Evolutionary conservation across 2,797 vertebrate species (phyloP).

Genomic region (Labeo calbasu): DNA sequence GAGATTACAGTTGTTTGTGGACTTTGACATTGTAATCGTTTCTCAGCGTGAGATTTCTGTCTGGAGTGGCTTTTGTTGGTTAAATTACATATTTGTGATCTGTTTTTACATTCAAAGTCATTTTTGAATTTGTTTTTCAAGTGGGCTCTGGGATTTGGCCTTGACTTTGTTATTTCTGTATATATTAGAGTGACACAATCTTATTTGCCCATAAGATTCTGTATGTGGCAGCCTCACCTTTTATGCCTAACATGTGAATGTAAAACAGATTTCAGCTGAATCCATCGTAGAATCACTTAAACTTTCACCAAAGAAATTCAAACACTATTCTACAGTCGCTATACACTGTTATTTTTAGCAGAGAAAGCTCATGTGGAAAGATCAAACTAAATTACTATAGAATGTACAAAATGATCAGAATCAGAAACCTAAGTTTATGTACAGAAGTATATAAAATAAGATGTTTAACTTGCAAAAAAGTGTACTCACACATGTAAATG

Average conservation of each 20-base stretch:
- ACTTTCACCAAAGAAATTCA: constrained; percentile 66
- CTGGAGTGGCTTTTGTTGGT: constrained; percentile 14
- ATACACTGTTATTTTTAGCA: constrained; percentile 36
- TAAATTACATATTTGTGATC: constrained; percentile 6
- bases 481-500: neutral
- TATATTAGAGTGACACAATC: constrained; percentile 38
- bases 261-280: constrained; percentile 52
- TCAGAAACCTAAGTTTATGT: neutral
- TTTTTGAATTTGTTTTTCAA: neutral
- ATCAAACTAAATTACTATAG: constrained; percentile 10
- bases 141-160: constrained; percentile 45
- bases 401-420: constrained; percentile 2
- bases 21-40: constrained; percentile 22
- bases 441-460: constrained; percentile 23
- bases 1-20: constrained; percentile 28
- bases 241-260: constrained; percentile 55
- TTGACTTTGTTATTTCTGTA: constrained; percentile 52
- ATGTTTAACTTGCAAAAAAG: neutral
- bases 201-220: constrained; percentile 39
- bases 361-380: constrained; percentile 33
- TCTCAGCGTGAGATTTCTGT: neutral
- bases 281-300: constrained; percentile 48
- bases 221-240: constrained; percentile 47
- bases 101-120: constrained; percentile 21
- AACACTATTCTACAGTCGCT: constrained; percentile 48